Conservation (phyloP, 1,140 invertebrate genomes). For the Anagrus nilaparvatae region DNA sequence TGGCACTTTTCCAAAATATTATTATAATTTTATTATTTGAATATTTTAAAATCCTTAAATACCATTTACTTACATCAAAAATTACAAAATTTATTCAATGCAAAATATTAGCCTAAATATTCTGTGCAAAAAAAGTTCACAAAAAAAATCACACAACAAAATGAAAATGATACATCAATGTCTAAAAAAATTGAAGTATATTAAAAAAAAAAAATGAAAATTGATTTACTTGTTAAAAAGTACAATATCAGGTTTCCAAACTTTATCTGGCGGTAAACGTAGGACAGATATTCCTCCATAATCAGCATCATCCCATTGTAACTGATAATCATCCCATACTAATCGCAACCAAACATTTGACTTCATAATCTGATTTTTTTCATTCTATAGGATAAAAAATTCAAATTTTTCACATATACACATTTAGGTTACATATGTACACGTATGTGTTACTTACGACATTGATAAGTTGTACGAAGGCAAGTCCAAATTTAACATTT, state of each 20-base stretch:
- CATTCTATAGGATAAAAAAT: slow-evolving; percentile 92
- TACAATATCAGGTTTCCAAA: slow-evolving; percentile 99
- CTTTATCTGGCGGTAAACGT: slow-evolving; percentile 92
- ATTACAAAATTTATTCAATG: neutral
- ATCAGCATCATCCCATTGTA: slow-evolving; percentile 95
- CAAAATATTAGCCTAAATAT: neutral
- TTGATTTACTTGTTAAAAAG: slow-evolving; percentile 95
- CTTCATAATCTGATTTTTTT: slow-evolving; percentile 99
- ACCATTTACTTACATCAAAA: neutral
- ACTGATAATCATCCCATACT: slow-evolving; percentile 96
- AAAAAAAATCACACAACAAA: neutral
- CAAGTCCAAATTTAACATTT: slow-evolving; percentile 89
- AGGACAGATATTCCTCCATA: slow-evolving; percentile 95
- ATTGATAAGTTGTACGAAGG: slow-evolving; percentile 97
- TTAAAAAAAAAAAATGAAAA: neutral
- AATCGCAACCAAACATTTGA: slow-evolving; percentile 95
- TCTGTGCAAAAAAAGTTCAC: neutral
- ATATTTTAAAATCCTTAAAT: slow-evolving; percentile 10
- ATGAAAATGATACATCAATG: neutral
- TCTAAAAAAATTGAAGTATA: neutral
- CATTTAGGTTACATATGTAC: slow-evolving; percentile 9
- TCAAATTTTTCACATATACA: neutral
- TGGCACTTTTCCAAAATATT: too few relatives aligned
- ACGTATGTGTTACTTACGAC: slow-evolving; percentile 59
- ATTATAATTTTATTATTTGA: too few relatives aligned